phyloP scores from a whole-genome alignment of 30 jellyfish, hydroid and myxozoan genomes.

The Cassiopea andromeda region DNA sequence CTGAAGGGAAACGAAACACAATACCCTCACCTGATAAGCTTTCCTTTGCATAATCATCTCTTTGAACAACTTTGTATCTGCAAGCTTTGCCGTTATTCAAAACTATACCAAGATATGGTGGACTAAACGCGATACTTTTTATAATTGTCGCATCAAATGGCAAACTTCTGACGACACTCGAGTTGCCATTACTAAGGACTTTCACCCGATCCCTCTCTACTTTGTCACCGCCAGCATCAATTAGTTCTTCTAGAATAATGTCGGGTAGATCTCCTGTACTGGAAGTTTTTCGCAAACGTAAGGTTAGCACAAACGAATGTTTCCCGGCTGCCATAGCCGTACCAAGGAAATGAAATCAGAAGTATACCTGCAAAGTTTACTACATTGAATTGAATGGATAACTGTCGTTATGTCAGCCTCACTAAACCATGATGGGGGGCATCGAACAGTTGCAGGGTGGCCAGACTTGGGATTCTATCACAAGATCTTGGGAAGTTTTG shows the following conservation, averaged over 20 bases:
- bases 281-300: slow-evolving; percentile 11
- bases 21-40: background rate
- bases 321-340: slow-evolving; percentile 32
- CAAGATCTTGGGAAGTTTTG: no score
- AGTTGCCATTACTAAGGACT: background rate
- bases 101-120: slow-evolving; percentile 48
- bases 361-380: background rate
- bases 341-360: slow-evolving; percentile 7
- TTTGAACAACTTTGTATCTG: slow-evolving; percentile 9
- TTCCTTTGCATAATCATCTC: background rate
- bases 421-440: background rate
- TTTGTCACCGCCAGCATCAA: background rate
- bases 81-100: slow-evolving; percentile 61
- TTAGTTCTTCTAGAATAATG: slow-evolving; percentile 42
- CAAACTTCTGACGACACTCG: slow-evolving; percentile 1
- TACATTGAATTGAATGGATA: slow-evolving; percentile 12
- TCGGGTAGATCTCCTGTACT: slow-evolving; percentile 37
- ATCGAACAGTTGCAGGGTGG: background rate
- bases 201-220: background rate
- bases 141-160: slow-evolving; percentile 27
- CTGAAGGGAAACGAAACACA: background rate
- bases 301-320: slow-evolving; percentile 19
- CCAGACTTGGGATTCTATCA: no score
- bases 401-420: background rate
- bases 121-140: slow-evolving; percentile 47